A percentile compares a stretch with the other conserved stretches of the same genome.
phyloP scores from a whole-genome alignment of 2,113 vertebrate genomes.

The Fulica atra region DNA sequence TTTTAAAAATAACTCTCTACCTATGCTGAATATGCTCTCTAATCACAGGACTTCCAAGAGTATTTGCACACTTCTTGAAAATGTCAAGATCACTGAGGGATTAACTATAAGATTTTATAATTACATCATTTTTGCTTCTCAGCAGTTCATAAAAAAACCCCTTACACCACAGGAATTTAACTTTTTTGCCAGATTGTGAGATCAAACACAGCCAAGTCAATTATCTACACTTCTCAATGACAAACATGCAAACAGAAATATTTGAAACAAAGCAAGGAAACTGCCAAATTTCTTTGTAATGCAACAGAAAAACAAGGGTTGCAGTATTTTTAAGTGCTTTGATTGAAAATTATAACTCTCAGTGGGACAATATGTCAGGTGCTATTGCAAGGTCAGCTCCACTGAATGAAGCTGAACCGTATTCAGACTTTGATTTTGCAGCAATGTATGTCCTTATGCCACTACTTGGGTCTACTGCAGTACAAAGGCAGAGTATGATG shows the following conservation, averaged over 20 bases:
- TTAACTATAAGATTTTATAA: slow-evolving; percentile 35
- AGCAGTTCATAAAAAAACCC: not conserved
- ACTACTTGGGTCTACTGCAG: not conserved
- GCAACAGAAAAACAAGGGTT: not conserved
- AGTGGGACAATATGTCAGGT: not conserved
- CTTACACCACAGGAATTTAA: not conserved
- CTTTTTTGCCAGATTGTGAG: not conserved
- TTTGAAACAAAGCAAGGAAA: not conserved
- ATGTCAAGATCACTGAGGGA: slow-evolving; percentile 40
- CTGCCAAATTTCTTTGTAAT: not conserved
- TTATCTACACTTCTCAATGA: slow-evolving; percentile 15
- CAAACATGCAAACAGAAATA: slow-evolving; percentile 6
- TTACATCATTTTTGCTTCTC: slow-evolving; percentile 4
- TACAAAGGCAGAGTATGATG: not conserved
- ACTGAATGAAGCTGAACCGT: not conserved
- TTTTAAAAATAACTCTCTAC: not conserved
- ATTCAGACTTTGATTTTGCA: not conserved
- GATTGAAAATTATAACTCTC: not conserved
- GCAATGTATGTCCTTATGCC: not conserved
- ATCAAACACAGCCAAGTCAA: slow-evolving; percentile 27
- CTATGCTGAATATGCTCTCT: not conserved
- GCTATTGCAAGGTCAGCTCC: slow-evolving; percentile 2
- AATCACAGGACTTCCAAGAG: not conserved
- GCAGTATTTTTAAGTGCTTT: not conserved
- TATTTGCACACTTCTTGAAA: not conserved